Base-by-base conservation (phyloP, 2,797 vertebrate species). In the Danio tinwini region DNA sequence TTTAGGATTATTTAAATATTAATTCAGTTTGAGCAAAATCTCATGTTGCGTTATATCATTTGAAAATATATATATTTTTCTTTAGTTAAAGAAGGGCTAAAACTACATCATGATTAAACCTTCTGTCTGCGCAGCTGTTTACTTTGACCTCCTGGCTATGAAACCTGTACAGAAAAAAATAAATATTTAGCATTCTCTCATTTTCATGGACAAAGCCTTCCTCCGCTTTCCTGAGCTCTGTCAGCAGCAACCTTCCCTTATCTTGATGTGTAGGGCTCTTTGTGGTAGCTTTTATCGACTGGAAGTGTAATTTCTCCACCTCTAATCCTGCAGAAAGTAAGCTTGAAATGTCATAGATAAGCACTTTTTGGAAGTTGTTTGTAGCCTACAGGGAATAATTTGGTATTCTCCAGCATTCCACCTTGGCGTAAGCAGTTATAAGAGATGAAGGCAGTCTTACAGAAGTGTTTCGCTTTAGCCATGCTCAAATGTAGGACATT, bases 271-370 rank as follows among this genome's bases (percentile, higher is more conserved):
- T 76, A 77, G 68, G 65, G 29, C 19, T 81, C 62, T 81, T 80
- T 80, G 78, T 74, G 59, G 40, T 71, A 42, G 64, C 73, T 72
- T 85, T 80, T 84, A 87, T 83, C 77, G 69, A 81, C 72, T 78
- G 0, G 5, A 53, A 72, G 61, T 81, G 75, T 81, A 74, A 71
- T 77, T 84, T 85, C 69, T 76, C 59, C 39, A 74, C 52, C 82
- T 81, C 76, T 74, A 83, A 85, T 84, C 78, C 81, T 75, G 61
- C 71, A 29, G 75, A 72, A 82, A 78, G 78, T 71, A 83, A 70
- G 56, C 79, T 58, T 40, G 74, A 83, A 83, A 82, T 70, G 50
- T 69, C 82, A 80, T 77, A 83, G 81, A 84, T 84, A 86, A 81
- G 58, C 73, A 79, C 45, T 70, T 86, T 80, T 68, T 75, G 39